Evolutionary conservation across 1,140 invertebrate genomes (phyloP), one percentile per base, ranked within the genome.

Genomic region (Aphelinus atriplicis): DNA sequence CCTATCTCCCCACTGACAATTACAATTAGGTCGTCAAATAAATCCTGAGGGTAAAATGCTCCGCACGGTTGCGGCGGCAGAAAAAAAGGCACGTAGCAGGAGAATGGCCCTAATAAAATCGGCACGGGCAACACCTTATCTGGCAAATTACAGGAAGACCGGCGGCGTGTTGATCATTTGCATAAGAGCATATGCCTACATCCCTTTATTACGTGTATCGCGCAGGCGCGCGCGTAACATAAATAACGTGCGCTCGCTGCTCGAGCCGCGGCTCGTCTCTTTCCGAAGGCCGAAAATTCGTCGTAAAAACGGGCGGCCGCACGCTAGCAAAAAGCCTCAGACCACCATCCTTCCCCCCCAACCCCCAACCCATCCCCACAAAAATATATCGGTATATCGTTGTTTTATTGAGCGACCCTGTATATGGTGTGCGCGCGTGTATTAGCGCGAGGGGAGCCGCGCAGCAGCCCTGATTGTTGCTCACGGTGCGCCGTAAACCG

Each of bases 391-490:
- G 46, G 42, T 68, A 64, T 64, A 70, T 75, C 58, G 66, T 72
- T 68, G 58, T 71, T 68, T 63, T 72, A 77, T 72, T 68, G 70
- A 42, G 58, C 57, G 43, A 60, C 47, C 48, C 56, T 58, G 10
- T 3, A n/a, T 60, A 10, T 42, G n/a, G 50, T 26, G 9, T 58
- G 46, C 7, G 47, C 2, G 56, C 77, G 46, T 57, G 63, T 65
- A 77, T 74, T 73, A 76, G 76, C 60, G 79, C 78, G 74, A 75
- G 65, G 78, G 74, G 78, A 26, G 26, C 26, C 26, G 69, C 71
- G 77, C 57, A 69, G 80, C 45, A 82, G 81, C 62, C 71, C 72
- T 58, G 62, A 72, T 81, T 69, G 78, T 81, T 82, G 84, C 84
- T 84, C 84, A 79, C 73, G 63, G 58, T 71, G 64, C 72, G 26